Percentiles rank a stretch among this genome's conserved stretches.
These are phyloP conservation scores for Polymixis flavicincta DNA, from an alignment of 2,888 invertebrate genomes.

Conservation along the genomic window DNA sequence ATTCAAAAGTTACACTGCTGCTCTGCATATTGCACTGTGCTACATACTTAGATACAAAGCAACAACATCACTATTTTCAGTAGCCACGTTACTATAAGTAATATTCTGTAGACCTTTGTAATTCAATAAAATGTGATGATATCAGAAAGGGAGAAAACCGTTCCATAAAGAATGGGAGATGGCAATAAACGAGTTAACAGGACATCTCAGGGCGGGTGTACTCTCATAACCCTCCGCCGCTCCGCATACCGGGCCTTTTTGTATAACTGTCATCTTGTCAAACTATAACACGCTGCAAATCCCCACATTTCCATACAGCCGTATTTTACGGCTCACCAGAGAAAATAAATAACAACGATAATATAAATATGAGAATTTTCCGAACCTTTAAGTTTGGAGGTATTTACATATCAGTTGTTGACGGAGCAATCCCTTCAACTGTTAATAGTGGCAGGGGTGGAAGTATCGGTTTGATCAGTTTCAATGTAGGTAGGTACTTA, in stretches of 20 bases:
- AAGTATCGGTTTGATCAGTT: slow-evolving; percentile 68
- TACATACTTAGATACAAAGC: not conserved
- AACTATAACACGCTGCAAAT: slow-evolving; percentile 85
- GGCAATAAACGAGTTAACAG: slow-evolving; percentile 84
- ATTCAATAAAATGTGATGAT: slow-evolving; percentile 74
- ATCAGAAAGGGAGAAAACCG: slow-evolving; percentile 69
- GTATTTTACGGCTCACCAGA: slow-evolving; percentile 88
- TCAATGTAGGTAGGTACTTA: not conserved
- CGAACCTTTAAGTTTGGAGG: slow-evolving; percentile 83
- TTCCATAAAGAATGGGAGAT: slow-evolving; percentile 75
- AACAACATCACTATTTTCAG: slow-evolving; percentile 12
- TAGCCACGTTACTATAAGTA: slow-evolving; percentile 38
- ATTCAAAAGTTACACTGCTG: not conserved
- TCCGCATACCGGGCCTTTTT: slow-evolving; percentile 70
- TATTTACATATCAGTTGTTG: slow-evolving; percentile 90
- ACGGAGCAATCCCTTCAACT: slow-evolving; percentile 84
- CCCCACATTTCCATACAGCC: slow-evolving; percentile 88
- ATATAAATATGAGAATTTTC: slow-evolving; percentile 87
- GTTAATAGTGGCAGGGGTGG: slow-evolving; percentile 79
- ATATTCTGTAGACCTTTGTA: slow-evolving; percentile 62
- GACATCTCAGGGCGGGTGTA: slow-evolving; percentile 70
- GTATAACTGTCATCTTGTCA: slow-evolving; percentile 90
- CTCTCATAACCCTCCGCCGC: slow-evolving; percentile 58
- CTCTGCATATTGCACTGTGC: not conserved
- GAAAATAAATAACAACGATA: slow-evolving; percentile 89